Evolutionary conservation across 2,888 invertebrate species (phyloP).

Genomic region (Pegoplata infirma): DNA sequence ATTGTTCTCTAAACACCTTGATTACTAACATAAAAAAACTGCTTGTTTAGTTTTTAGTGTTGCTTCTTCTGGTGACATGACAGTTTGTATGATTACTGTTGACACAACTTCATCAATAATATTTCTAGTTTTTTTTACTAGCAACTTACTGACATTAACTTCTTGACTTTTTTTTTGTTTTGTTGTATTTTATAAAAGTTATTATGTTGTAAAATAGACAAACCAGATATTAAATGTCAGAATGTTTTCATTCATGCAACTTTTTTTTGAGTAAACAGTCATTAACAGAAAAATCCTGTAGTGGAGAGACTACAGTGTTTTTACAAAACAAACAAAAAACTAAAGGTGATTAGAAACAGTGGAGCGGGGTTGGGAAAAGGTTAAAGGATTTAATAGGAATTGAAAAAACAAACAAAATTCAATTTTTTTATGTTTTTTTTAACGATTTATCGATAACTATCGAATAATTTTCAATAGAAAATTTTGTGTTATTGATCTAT

Average conservation of each 20-base stretch:
- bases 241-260: constrained; percentile 14
- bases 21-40: background rate
- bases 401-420: too few relatives aligned
- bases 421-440: too few relatives aligned
- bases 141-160: background rate
- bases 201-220: constrained; percentile 13
- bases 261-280: constrained; percentile 1
- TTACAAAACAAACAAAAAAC: background rate
- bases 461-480: too few relatives aligned
- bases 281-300: constrained; percentile 25
- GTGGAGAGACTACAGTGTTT: background rate
- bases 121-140: constrained; percentile 10
- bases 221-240: constrained; percentile 43
- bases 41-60: background rate
- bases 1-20: too few relatives aligned
- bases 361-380: background rate
- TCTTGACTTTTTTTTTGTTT: constrained; percentile 1
- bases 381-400: too few relatives aligned
- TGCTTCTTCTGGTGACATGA: constrained; percentile 31
- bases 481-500: too few relatives aligned
- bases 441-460: too few relatives aligned
- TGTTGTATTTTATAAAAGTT: constrained; percentile 8
- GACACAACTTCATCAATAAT: constrained; percentile 59
- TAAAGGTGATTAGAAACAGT: background rate
- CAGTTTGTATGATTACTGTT: constrained; percentile 43